A percentile compares a stretch with the other conserved stretches of the same genome.
Evolutionary conservation across 2,113 vertebrate genomes (phyloP).

Genomic region (Paradoxurus hermaphroditus): DNA sequence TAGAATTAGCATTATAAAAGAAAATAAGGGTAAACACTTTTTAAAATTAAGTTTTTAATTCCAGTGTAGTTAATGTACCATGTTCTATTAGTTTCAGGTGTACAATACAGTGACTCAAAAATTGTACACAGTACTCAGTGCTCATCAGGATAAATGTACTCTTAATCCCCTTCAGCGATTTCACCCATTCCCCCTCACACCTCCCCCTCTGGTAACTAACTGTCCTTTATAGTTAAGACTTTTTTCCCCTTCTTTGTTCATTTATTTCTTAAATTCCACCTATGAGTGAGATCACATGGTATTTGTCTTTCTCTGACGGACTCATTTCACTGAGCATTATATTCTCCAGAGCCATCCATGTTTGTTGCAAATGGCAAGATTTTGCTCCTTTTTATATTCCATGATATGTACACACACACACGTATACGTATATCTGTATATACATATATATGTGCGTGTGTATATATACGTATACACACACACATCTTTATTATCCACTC

Average conservation of each 20-base stretch:
- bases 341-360: not conserved
- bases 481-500: not conserved
- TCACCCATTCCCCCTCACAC: not conserved
- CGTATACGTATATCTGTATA: no score
- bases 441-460: no score
- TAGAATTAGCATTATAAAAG: conserved; percentile 27
- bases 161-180: not conserved
- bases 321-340: not conserved
- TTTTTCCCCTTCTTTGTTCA: not conserved
- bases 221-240: not conserved
- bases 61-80: not conserved
- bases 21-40: conserved; percentile 36
- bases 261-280: not conserved
- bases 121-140: not conserved
- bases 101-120: not conserved
- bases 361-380: not conserved
- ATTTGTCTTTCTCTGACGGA: not conserved
- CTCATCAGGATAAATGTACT: not conserved
- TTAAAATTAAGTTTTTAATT: not conserved
- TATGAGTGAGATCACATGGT: not conserved
- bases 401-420: no score
- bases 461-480: no score
- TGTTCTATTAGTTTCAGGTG: not conserved
- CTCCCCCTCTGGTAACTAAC: not conserved
- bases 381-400: not conserved